These are phyloP conservation scores for Toxotes lorentzi DNA, from an alignment of 2,797 vertebrate genomes.

Conservation along the genomic window DNA sequence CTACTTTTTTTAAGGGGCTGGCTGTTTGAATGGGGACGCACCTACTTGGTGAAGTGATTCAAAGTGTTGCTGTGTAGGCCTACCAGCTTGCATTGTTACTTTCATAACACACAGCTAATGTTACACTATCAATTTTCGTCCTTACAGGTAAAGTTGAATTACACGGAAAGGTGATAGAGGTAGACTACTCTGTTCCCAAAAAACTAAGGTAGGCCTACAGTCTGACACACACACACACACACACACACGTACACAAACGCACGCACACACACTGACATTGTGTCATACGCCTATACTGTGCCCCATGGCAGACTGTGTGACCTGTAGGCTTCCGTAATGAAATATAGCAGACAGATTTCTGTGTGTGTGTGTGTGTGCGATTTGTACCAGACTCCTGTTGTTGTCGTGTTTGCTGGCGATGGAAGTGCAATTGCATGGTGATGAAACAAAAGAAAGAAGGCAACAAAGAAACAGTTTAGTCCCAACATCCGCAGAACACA, in stretches of 20 bases:
- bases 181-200: slow-evolving; percentile 97
- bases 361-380: slow-evolving; percentile 22
- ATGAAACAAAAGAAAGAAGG: slow-evolving; percentile 38
- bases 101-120: slow-evolving; percentile 62
- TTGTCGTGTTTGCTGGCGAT: slow-evolving; percentile 3
- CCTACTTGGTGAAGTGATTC: slow-evolving; percentile 80
- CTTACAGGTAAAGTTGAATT: slow-evolving; percentile 95
- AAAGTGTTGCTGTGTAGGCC: slow-evolving; percentile 72
- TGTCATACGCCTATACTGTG: slow-evolving; percentile 59
- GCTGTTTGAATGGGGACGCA: slow-evolving; percentile 77
- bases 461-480: slow-evolving; percentile 49
- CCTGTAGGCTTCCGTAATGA: slow-evolving; percentile 79
- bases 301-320: slow-evolving; percentile 67
- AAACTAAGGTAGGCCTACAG: slow-evolving; percentile 91
- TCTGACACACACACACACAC: slow-evolving; percentile 38
- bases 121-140: slow-evolving; percentile 76
- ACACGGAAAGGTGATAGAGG: slow-evolving; percentile 97
- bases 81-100: slow-evolving; percentile 67
- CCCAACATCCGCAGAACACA: slow-evolving; percentile 59
- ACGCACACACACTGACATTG: slow-evolving; percentile 30
- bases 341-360: slow-evolving; percentile 65
- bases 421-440: slow-evolving; percentile 28
- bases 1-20: slow-evolving; percentile 45
- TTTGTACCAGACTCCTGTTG: neutral
- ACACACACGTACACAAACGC: slow-evolving; percentile 14